Evolutionary conservation across 2,888 invertebrate genomes (phyloP).

Genomic region (Loripinus fragilis): DNA sequence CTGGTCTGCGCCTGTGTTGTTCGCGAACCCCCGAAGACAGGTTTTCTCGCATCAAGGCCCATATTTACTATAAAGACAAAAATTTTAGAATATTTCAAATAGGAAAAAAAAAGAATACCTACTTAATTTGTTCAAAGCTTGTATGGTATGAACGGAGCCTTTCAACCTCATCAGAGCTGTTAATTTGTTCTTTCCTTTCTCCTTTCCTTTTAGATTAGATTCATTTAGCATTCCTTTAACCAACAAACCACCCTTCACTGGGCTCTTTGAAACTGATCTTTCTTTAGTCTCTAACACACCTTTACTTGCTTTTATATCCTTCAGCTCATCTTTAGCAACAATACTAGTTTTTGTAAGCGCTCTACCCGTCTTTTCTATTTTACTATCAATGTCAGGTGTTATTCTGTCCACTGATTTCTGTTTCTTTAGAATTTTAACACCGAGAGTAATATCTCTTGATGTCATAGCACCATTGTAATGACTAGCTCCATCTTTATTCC

Average conservation of each 20-base stretch:
- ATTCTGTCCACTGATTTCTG: not conserved
- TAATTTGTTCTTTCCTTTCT: slow-evolving; percentile 16
- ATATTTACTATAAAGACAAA: too few relatives aligned
- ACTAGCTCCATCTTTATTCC: not conserved
- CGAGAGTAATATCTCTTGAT: not conserved
- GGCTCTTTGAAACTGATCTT: not conserved
- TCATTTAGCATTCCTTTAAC: slow-evolving; percentile 15
- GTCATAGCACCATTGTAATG: not conserved
- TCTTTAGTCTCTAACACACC: not conserved
- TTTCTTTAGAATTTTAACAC: not conserved
- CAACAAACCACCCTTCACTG: not conserved
- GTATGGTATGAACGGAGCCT: slow-evolving; percentile 54
- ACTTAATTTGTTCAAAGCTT: slow-evolving; percentile 35
- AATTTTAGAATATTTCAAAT: too few relatives aligned
- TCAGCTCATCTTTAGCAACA: not conserved
- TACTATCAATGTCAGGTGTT: not conserved
- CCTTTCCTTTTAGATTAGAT: slow-evolving; percentile 23
- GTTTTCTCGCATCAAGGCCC: too few relatives aligned
- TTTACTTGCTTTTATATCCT: not conserved
- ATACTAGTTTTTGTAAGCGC: not conserved
- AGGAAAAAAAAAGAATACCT: slow-evolving; percentile 24
- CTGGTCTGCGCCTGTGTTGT: too few relatives aligned
- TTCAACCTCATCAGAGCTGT: slow-evolving; percentile 31
- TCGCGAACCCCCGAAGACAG: too few relatives aligned
- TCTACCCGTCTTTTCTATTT: not conserved